These are phyloP conservation scores for Eulemur coronatus DNA, from an alignment of 2,797 vertebrate genomes.

Conservation along the genomic window DNA sequence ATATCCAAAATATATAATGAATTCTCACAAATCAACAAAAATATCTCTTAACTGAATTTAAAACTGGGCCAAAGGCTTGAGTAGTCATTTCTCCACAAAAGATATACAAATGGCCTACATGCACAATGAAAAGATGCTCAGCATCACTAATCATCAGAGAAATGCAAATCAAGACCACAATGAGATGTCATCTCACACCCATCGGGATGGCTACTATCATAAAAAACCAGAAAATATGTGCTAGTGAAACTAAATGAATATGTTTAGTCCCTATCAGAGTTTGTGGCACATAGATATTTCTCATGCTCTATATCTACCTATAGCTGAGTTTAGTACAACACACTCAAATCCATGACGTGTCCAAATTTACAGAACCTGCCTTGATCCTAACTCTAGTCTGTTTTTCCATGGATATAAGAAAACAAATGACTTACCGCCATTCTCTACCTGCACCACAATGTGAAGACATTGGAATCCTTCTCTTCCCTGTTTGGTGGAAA, in stretches of 20 bases:
- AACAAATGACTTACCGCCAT: background rate
- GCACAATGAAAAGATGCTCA: background rate
- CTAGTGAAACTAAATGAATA: background rate
- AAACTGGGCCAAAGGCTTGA: background rate
- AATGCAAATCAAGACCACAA: background rate
- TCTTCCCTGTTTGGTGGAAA: background rate
- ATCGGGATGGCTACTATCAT: background rate
- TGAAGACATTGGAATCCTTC: background rate
- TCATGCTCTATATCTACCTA: background rate
- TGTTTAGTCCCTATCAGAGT: background rate
- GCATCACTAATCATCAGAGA: background rate
- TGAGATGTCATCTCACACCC: background rate
- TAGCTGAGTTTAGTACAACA: background rate
- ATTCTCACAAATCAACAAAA: background rate
- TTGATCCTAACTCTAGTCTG: background rate
- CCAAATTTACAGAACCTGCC: background rate
- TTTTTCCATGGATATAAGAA: background rate
- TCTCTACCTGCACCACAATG: fast-evolving
- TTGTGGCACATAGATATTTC: background rate
- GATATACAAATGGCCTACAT: background rate
- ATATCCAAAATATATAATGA: background rate
- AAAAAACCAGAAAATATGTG: background rate
- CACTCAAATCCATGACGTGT: too few relatives aligned
- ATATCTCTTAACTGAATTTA: background rate
- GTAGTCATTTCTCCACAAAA: background rate